Evolutionary conservation across 2,113 vertebrate species (phyloP), one percentile per base, ranked within the genome.

Genomic region (Prietella phreatophila): DNA sequence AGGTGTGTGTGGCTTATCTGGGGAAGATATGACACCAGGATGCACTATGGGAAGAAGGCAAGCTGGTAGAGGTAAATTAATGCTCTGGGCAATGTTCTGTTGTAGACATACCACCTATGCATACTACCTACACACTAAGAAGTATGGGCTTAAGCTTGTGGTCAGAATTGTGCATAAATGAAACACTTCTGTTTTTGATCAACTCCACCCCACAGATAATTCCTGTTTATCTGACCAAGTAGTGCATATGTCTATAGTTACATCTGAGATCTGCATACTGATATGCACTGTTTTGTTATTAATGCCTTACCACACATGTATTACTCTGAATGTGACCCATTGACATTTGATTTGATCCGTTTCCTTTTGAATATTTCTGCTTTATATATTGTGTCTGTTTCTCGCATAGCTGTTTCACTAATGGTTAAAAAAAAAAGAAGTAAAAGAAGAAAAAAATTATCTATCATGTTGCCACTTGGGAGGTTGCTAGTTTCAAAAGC

Each of bases 401-500:
- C 11, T 75, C 2, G 19, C 71, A 75, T 42, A 15, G 36, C 20
- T 4, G 4, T 10, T 47, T 47, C 33, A 76, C 11, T 65, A n/a
- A 65, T 76, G 39, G 8, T 76, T 47, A 8, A 76, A 13, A 8
- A 47, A 25, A 42, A 47, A 39, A 55, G 27, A 30, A 50, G 47
- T 2, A 76, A 1, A 8, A 25, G 25, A 42, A 47, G 22, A 13
- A 27, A 10, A 76, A 10, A 7, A 17, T 30, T 2, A 55, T 53
- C 76, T 15, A 56, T 33, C 6, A 58, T 87, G 85, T 84, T 83
- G 67, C 69, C 80, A 42, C 81, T 86, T 20, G 25, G 25, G n/a
- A 75, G 53, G 60, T 30, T 75, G 76, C 67, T 71, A 75, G 58
- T 85, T 81, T 89, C 56, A 55, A 78, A 87, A 88, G 79, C 79